phyloP scores from a whole-genome alignment of 2,888 invertebrate genomes.

The Dyspetes luteomarginatus region DNA sequence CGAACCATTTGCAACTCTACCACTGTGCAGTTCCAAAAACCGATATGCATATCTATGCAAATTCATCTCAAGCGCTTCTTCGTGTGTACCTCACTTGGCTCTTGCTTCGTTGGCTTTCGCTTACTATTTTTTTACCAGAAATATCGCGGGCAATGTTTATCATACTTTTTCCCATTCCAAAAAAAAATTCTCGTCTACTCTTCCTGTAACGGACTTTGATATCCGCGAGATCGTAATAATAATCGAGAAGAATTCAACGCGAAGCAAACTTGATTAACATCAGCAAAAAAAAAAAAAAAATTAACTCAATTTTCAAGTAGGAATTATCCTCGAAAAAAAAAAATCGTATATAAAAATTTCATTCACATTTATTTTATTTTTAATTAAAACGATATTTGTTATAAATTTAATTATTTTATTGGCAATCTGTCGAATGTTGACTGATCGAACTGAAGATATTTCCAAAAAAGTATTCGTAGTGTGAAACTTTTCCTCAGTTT shows the following conservation, averaged over 20 bases:
- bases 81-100: background rate
- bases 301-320: background rate
- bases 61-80: slow-evolving; percentile 45
- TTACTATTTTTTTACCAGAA: too few species aligned
- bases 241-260: background rate
- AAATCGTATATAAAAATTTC: too few species aligned
- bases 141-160: too few species aligned
- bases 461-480: too few species aligned
- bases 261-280: background rate
- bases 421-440: too few species aligned
- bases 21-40: slow-evolving; percentile 6
- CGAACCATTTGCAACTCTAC: slow-evolving; percentile 18
- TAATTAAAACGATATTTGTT: background rate
- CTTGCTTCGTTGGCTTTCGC: background rate
- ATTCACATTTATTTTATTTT: background rate
- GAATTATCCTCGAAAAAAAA: too few species aligned
- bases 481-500: too few species aligned
- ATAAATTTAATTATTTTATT: too few species aligned
- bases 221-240: background rate
- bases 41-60: slow-evolving; percentile 60
- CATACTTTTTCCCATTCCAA: too few species aligned
- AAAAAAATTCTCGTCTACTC: too few species aligned
- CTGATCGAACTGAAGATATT: too few species aligned
- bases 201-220: background rate
- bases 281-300: background rate